phyloP scores from a whole-genome alignment of 2,113 vertebrate genomes.

The Athene noctua region DNA sequence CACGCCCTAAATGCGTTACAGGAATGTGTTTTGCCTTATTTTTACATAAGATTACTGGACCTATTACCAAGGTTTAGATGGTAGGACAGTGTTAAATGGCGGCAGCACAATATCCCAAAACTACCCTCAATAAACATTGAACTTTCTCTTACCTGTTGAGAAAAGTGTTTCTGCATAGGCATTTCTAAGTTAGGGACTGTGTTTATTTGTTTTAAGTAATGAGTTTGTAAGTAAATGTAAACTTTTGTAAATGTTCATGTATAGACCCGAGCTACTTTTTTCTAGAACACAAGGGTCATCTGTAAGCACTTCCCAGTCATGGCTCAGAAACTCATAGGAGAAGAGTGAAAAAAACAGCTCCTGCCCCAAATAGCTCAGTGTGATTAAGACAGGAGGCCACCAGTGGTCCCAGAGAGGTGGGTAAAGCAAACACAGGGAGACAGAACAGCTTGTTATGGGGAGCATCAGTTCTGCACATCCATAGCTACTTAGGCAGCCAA shows the following conservation, averaged over 20 bases:
- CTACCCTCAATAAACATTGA: not conserved
- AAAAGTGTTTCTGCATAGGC: not conserved
- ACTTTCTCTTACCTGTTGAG: not conserved
- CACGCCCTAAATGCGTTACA: not conserved
- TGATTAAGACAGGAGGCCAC: not conserved
- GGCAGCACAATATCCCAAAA: not conserved
- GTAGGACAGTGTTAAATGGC: not conserved
- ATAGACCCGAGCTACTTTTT: not conserved
- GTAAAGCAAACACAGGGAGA: not conserved
- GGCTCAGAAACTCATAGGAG: not conserved
- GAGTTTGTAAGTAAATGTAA: not conserved
- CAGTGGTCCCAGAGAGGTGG: not conserved
- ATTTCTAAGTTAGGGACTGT: not conserved
- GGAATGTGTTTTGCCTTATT: not conserved
- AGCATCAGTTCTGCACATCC: not conserved
- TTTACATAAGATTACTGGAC: not conserved
- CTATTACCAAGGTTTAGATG: not conserved
- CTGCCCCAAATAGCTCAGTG: not conserved
- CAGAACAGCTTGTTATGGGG: not conserved
- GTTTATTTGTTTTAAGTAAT: not conserved
- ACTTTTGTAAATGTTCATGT: not conserved
- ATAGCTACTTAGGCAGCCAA: not conserved
- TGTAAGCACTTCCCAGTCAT: not conserved
- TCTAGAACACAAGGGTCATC: not conserved
- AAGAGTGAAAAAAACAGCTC: not conserved